Percentiles rank a stretch among this genome's conserved stretches.
These are phyloP conservation scores for Drosophila anceps DNA, from an alignment of 2,888 invertebrate species.

Conservation along the genomic window DNA sequence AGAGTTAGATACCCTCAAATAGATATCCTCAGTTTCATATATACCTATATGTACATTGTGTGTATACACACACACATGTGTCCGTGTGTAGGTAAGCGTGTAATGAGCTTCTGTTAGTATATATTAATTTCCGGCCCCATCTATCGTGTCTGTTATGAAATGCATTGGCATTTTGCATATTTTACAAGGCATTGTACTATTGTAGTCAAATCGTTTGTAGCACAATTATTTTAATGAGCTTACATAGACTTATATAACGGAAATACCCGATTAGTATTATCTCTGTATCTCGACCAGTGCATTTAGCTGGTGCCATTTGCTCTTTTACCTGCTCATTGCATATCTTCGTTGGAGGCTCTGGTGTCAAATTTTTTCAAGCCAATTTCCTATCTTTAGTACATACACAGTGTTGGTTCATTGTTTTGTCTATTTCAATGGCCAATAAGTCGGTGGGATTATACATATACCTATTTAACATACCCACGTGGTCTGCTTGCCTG, in stretches of 20 bases:
- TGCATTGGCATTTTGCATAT: slow-evolving; percentile 25
- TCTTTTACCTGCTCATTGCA: slow-evolving; percentile 36
- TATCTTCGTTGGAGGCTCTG: slow-evolving; percentile 3
- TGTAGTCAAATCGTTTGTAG: slow-evolving; percentile 51
- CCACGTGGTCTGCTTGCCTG: too few species aligned
- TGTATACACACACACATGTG: too few species aligned
- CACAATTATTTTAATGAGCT: slow-evolving; percentile 81
- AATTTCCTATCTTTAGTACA: slow-evolving; percentile 39
- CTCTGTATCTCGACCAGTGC: slow-evolving; percentile 15
- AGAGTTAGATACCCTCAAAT: too few species aligned
- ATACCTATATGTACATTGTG: not conserved
- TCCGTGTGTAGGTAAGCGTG: slow-evolving; percentile 61
- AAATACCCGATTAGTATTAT: slow-evolving; percentile 66
- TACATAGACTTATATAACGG: slow-evolving; percentile 71
- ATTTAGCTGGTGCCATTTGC: slow-evolving; percentile 37
- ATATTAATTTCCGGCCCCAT: slow-evolving; percentile 76
- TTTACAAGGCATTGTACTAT: slow-evolving; percentile 42
- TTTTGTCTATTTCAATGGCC: slow-evolving; percentile 18
- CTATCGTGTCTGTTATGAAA: slow-evolving; percentile 26
- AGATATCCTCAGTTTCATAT: not conserved
- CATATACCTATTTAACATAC: not conserved
- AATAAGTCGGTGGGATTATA: slow-evolving; percentile 12
- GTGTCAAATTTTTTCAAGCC: slow-evolving; percentile 47
- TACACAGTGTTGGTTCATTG: slow-evolving; percentile 31
- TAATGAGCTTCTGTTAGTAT: slow-evolving; percentile 79